Evolutionary conservation across 2,888 invertebrate species (phyloP).

Genomic region (Hymenopus coronatus): DNA sequence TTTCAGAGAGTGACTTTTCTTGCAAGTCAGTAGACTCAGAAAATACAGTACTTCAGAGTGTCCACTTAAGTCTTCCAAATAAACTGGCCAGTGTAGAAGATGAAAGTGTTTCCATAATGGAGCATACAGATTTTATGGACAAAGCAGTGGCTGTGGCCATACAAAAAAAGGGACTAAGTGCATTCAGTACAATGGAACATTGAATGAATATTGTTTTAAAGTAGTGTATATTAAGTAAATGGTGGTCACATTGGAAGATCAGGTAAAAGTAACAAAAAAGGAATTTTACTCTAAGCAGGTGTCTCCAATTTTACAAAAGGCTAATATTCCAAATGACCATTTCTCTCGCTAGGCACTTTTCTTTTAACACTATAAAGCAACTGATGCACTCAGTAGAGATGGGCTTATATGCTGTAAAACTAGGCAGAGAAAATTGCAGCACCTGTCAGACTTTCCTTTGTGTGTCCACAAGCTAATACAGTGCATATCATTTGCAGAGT

Average conservation of each 20-base stretch:
- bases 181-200: slow-evolving; percentile 29
- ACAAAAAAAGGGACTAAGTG: slow-evolving; percentile 65
- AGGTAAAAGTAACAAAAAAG: not conserved
- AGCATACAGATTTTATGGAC: slow-evolving; percentile 58
- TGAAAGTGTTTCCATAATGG: slow-evolving; percentile 27
- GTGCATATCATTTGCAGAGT: not conserved
- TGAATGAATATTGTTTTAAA: not conserved
- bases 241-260: not conserved
- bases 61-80: no score
- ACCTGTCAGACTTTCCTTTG: not conserved
- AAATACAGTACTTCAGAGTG: not conserved
- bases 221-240: not conserved
- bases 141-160: slow-evolving; percentile 73
- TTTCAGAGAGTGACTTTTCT: not conserved
- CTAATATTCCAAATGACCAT: no score
- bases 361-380: no score
- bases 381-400: no score
- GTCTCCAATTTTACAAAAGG: not conserved
- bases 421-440: not conserved
- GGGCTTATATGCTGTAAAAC: no score
- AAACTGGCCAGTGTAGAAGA: not conserved
- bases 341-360: no score
- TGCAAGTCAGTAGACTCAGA: not conserved
- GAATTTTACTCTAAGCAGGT: not conserved
- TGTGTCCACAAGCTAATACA: not conserved